Evolutionary conservation across 1,140 invertebrate species (phyloP).

Genomic region (Dendroctonus ponderosae): DNA sequence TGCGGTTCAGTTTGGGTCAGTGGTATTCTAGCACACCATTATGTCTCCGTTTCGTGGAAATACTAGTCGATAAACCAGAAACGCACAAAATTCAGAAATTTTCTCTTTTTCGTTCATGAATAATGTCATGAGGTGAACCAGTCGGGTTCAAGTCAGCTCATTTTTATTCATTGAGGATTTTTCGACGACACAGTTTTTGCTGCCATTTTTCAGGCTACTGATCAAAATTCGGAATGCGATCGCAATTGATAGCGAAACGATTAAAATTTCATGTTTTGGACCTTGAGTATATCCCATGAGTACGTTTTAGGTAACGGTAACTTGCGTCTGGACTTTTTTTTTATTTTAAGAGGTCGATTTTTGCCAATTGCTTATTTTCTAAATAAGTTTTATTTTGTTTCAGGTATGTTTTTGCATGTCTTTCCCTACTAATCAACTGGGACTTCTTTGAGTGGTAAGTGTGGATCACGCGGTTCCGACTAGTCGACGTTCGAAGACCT

Average conservation of each 20-base stretch:
- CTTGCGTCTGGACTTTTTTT: no score
- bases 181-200: constrained; percentile 6
- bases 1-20: no score
- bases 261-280: neutral
- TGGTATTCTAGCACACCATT: neutral
- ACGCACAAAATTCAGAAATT: neutral
- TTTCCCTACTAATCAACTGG: no score
- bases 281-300: no score
- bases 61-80: neutral
- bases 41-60: neutral
- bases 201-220: constrained; percentile 8
- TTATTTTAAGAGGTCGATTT: no score
- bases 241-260: constrained; percentile 6
- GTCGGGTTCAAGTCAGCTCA: neutral
- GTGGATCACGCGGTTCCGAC: no score
- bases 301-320: no score
- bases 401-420: no score
- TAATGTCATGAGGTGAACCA: constrained; percentile 12
- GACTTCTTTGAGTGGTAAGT: no score
- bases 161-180: constrained; percentile 13
- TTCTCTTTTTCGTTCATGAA: neutral
- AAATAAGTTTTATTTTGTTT: no score
- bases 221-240: constrained; percentile 12
- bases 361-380: no score
- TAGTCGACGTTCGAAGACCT: no score